Evolutionary conservation across 2,888 invertebrate genomes (phyloP).

Genomic region (Parthenolecanium corni): DNA sequence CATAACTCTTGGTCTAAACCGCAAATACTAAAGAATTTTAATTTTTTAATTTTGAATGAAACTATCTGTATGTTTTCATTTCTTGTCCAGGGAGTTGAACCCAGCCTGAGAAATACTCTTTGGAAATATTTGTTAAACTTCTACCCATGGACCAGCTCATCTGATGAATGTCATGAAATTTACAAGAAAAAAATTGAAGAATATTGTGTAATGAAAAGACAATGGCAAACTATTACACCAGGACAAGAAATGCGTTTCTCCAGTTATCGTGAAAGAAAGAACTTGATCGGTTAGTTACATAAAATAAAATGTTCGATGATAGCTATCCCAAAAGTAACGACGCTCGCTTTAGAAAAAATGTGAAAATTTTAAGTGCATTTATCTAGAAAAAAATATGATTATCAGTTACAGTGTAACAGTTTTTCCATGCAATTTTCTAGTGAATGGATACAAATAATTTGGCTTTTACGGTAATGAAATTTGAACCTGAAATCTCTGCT

Average conservation of each 20-base stretch:
- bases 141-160: constrained; percentile 71
- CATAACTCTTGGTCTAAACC: too few relatives aligned
- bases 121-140: constrained; percentile 93
- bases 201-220: constrained; percentile 90
- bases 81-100: constrained; percentile 78
- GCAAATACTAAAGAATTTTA: too few relatives aligned
- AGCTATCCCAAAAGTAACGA: not conserved
- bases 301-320: not conserved
- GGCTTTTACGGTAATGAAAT: too few relatives aligned
- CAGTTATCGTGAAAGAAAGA: constrained; percentile 79
- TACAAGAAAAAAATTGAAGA: constrained; percentile 65
- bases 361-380: too few relatives aligned
- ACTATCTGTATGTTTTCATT: too few relatives aligned
- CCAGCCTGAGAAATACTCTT: constrained; percentile 62
- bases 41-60: too few relatives aligned
- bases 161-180: constrained; percentile 54
- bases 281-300: constrained; percentile 55
- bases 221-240: constrained; percentile 83
- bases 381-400: too few relatives aligned
- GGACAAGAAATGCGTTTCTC: constrained; percentile 80
- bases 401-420: too few relatives aligned
- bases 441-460: too few relatives aligned
- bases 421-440: too few relatives aligned
- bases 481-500: too few relatives aligned
- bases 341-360: not conserved